A percentile compares a stretch with the other conserved stretches of the same genome.
Evolutionary conservation across 2,797 vertebrate genomes (phyloP).

Genomic region (Parauchenoglanis punctatus): DNA sequence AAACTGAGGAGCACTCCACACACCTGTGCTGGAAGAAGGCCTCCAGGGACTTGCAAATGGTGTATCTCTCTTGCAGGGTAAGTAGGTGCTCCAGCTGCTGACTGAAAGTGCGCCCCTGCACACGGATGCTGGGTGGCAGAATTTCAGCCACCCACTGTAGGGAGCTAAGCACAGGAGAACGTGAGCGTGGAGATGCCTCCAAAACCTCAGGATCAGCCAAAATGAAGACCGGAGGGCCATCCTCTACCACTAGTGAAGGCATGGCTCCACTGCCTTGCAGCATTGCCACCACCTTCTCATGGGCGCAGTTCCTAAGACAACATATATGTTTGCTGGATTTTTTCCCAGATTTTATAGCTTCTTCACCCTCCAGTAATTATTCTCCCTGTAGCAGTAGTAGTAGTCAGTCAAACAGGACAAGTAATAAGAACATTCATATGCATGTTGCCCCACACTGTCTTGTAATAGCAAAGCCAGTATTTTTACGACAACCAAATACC

Average conservation of each 20-base stretch:
- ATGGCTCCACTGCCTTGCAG: constrained; percentile 96
- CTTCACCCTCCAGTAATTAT: background rate
- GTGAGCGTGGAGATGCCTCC: constrained; percentile 70
- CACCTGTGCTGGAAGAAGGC: constrained; percentile 98
- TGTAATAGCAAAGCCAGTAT: background rate
- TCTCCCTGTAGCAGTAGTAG: background rate
- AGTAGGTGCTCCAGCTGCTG: constrained; percentile 96
- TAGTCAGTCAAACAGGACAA: background rate
- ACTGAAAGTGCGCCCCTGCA: constrained; percentile 92
- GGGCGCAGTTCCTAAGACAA: constrained; percentile 85
- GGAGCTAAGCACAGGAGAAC: constrained; percentile 89
- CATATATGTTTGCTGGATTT: constrained; percentile 12
- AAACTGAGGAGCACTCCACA: constrained; percentile 16
- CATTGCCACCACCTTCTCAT: constrained; percentile 99
- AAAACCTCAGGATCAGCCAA: constrained; percentile 67
- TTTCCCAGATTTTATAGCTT: background rate
- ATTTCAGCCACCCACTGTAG: constrained; percentile 98
- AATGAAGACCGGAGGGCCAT: constrained; percentile 81
- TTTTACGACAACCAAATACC: constrained; percentile 70
- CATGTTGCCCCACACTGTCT: background rate
- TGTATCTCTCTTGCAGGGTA: constrained; percentile 90
- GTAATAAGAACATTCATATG: background rate
- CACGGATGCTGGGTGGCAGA: constrained; percentile 92
- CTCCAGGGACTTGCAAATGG: constrained; percentile 90
- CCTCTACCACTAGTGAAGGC: constrained; percentile 95